Evolutionary conservation across 2,888 invertebrate species (phyloP), one percentile per base, ranked within the genome.

Genomic region (Sesamia inferens): DNA sequence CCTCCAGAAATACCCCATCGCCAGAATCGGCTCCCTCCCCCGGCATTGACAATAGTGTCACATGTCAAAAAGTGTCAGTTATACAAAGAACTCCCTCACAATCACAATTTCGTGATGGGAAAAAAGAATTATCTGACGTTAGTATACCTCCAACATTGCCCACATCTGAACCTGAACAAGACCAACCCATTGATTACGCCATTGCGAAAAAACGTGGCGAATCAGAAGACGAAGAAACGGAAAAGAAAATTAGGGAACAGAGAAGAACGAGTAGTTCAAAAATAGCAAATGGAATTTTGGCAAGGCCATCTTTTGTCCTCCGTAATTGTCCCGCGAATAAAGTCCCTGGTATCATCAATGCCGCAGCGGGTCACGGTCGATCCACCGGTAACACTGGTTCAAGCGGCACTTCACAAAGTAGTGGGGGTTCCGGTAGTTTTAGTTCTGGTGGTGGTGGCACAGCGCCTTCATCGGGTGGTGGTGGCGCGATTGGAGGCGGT

Each of bases 111-210:
- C 92, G 96, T 88, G 94, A 94, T 69, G 94, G 90, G 67, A 96
- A 96, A 89, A 96, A 96, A 88, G 96, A 96, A 83, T 81, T 93
- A 57, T 85, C 93, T 57, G 97, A 97, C 71, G 95, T 97, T 22
- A 94, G 94, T 71, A 91, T 97, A 84, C 97, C 97, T 64, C 87
- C 95, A 63, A 94, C 96, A 57, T 87, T 96, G 78, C 95, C 96
- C 10, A 85, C 95, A 61, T 81, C 95, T 76, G 97, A 97, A 87
- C 98, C 98, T 0, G 98, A 97, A 91, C 98, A 98, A 93, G 98
- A 98, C 78, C 98, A 98, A 87, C 98, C 98, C 0, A 98, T 98
- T 78, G 98, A 98, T 91, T 98, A 98, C 91, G 98, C 97, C 89
- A 98, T 98, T 83, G 98, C 98, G 42, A 98, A 98, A 92, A 97